phyloP scores from a whole-genome alignment of 1,140 invertebrate genomes.

The Trichogramma pretiosum region DNA sequence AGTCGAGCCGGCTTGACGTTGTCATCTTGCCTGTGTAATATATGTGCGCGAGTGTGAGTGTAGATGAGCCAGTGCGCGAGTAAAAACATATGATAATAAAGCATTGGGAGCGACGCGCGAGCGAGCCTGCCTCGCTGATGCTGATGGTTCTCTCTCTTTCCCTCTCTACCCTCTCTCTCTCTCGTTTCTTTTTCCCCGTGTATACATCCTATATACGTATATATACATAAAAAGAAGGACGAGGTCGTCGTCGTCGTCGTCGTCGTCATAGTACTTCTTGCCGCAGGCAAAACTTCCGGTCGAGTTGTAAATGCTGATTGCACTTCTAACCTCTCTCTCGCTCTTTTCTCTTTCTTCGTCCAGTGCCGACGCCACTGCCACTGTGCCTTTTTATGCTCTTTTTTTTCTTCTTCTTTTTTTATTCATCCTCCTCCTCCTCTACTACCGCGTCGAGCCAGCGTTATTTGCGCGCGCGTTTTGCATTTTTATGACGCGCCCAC shows the following conservation, averaged over 20 bases:
- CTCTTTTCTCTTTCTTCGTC: not conserved
- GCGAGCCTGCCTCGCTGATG: conserved; percentile 15
- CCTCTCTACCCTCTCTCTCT: not conserved
- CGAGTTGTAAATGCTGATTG: conserved; percentile 38
- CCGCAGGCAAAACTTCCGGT: conserved; percentile 28
- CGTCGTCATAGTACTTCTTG: conserved; percentile 11
- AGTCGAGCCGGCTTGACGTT: conserved; percentile 10
- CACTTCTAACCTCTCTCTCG: conserved; percentile 24
- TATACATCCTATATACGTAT: no score
- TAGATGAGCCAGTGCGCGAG: no score
- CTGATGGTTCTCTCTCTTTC: conserved; percentile 21
- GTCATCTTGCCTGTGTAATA: conserved; percentile 10
- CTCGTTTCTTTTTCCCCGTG: not conserved
- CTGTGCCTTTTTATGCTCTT: not conserved
- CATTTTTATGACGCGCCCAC: no score
- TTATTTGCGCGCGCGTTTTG: no score
- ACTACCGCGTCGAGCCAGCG: no score
- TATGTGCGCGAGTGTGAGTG: no score
- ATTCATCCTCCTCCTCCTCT: no score
- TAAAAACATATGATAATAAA: conserved; percentile 41
- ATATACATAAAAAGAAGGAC: no score
- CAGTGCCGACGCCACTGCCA: no score
- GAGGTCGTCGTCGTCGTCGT: not conserved
- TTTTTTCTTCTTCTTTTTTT: not conserved
- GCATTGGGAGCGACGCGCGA: conserved; percentile 23